A percentile compares a stretch with the other conserved stretches of the same genome.
Conservation (phyloP, 2,113 vertebrate genomes). For the Sinocyclocheilus anophthalmus region DNA sequence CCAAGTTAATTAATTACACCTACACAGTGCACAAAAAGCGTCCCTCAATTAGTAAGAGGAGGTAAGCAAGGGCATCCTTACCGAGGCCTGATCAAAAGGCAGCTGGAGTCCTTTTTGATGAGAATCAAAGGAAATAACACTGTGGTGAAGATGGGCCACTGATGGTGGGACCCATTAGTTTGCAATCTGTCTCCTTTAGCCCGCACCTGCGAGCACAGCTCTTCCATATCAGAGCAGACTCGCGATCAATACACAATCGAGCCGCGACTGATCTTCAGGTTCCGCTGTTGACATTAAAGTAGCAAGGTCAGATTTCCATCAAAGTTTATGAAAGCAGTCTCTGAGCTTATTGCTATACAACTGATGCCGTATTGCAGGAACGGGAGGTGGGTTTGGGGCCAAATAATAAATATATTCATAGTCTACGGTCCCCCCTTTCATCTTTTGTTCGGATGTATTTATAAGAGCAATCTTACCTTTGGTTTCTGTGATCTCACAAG, state of each 20-base stretch:
- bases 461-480: constrained; percentile 22
- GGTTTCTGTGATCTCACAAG: constrained; percentile 30
- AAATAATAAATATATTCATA: constrained; percentile 33
- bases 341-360: neutral
- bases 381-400: neutral
- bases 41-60: constrained; percentile 10
- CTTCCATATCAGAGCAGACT: constrained; percentile 48
- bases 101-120: constrained; percentile 23
- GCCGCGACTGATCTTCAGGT: constrained; percentile 52
- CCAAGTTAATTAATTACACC: constrained; percentile 42
- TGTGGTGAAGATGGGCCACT: constrained; percentile 30
- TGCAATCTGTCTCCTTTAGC: constrained; percentile 46
- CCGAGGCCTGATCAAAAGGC: constrained; percentile 24
- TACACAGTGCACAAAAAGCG: constrained; percentile 24
- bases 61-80: neutral
- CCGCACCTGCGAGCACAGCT: constrained; percentile 16
- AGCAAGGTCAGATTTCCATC: constrained; percentile 54
- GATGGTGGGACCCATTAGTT: constrained; percentile 47
- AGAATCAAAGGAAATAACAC: constrained; percentile 31
- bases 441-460: constrained; percentile 50
- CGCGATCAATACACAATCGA: constrained; percentile 53
- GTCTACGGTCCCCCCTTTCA: constrained; percentile 8
- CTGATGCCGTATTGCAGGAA: no score
- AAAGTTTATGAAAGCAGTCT: constrained; percentile 51
- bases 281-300: constrained; percentile 52